Percentiles rank a stretch among this genome's conserved stretches.
Evolutionary conservation across 2,888 invertebrate species (phyloP).

Genomic region (Meiosimyza decipiens): DNA sequence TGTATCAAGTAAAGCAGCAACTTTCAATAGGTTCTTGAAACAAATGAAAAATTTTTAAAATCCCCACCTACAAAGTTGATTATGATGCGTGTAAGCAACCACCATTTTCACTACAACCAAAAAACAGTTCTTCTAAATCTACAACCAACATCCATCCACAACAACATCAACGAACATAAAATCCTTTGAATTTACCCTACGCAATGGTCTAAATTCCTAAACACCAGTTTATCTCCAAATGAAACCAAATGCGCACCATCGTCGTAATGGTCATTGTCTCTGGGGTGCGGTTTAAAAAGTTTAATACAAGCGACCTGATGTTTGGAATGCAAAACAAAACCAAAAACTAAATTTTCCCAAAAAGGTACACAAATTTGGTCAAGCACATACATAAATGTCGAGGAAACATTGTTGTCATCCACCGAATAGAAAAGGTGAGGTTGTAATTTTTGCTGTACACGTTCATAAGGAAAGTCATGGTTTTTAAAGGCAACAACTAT

Average conservation of each 20-base stretch:
- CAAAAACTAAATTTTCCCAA: constrained; percentile 7
- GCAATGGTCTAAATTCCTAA: constrained; percentile 22
- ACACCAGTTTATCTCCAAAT: constrained; percentile 28
- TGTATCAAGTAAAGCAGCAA: background rate
- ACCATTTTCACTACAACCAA: no score
- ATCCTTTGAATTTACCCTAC: constrained; percentile 25
- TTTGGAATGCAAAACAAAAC: background rate
- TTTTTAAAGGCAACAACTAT: no score
- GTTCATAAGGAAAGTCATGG: no score
- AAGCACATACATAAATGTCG: background rate
- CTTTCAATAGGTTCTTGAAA: background rate
- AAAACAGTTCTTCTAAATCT: no score
- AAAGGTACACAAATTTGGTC: constrained; percentile 10
- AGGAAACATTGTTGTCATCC: background rate
- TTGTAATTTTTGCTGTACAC: no score
- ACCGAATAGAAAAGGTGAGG: no score
- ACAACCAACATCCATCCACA: background rate
- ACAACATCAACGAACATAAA: constrained; percentile 6
- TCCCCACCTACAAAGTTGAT: background rate
- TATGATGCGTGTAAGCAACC: background rate
- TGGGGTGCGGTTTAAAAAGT: constrained; percentile 43
- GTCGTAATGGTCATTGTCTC: constrained; percentile 39
- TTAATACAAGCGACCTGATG: constrained; percentile 32
- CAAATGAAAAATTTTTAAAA: background rate
- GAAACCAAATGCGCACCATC: constrained; percentile 17